These are phyloP conservation scores for Petrolisthes manimaculis DNA, from an alignment of 2,888 invertebrate genomes.

Conservation along the genomic window DNA sequence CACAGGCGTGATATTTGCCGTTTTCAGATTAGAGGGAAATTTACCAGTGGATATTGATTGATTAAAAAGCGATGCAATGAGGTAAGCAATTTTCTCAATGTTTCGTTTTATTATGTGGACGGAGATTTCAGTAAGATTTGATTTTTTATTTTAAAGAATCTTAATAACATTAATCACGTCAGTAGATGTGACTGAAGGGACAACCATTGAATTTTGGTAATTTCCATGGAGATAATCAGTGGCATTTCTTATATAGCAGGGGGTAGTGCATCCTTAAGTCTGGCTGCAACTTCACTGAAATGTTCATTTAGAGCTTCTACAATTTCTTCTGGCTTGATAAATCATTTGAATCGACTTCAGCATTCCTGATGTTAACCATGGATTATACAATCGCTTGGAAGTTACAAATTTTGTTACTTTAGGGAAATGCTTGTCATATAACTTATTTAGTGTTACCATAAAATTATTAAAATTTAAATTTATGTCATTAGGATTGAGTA, in stretches of 20 bases:
- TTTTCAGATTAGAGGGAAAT: neutral
- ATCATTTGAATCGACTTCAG: neutral
- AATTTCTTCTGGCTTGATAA: neutral
- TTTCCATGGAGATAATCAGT: neutral
- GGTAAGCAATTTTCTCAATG: neutral
- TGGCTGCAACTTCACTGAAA: neutral
- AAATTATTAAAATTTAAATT: neutral
- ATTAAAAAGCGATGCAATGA: conserved; percentile 3
- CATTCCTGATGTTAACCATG: neutral
- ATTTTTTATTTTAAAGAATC: neutral
- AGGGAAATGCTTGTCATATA: neutral
- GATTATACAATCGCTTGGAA: too few relatives aligned
- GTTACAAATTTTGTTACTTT: too few relatives aligned
- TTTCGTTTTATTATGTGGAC: conserved; percentile 13
- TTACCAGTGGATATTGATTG: conserved; percentile 1
- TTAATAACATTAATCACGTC: conserved; percentile 11
- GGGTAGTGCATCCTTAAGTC: neutral
- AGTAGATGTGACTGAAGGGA: neutral
- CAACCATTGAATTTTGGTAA: neutral
- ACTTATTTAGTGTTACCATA: neutral
- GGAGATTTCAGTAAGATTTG: neutral
- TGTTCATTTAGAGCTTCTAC: neutral
- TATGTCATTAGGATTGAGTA: neutral
- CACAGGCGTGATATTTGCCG: conserved; percentile 3
- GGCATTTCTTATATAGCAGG: conserved; percentile 1